Evolutionary conservation across 2,113 vertebrate genomes (phyloP).

Genomic region (Xyrauchen texanus): DNA sequence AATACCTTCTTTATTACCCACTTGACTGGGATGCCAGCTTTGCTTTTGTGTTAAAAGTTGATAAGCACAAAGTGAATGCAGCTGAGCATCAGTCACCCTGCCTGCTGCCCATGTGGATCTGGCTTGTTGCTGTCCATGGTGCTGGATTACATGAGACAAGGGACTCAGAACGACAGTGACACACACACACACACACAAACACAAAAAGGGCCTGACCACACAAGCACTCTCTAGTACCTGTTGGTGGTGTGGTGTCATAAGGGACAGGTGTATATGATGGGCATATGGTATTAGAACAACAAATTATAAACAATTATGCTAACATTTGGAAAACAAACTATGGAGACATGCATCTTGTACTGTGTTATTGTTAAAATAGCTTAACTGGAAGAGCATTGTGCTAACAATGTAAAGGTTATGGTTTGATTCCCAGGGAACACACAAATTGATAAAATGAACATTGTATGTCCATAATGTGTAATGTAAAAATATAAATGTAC

Average conservation of each 20-base stretch:
- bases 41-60: background rate
- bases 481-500: too few relatives aligned
- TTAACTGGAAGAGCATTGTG: too few relatives aligned
- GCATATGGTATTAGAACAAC: background rate
- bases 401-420: too few relatives aligned
- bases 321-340: too few relatives aligned
- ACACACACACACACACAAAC: conserved; percentile 13
- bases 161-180: background rate
- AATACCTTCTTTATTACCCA: background rate
- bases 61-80: background rate
- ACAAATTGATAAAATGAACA: too few relatives aligned
- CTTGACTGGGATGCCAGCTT: background rate
- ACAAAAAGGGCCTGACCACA: background rate
- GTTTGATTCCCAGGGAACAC: too few relatives aligned
- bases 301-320: too few relatives aligned
- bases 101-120: conserved; percentile 1
- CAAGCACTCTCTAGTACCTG: too few relatives aligned
- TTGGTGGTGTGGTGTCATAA: background rate
- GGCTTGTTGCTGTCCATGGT: background rate
- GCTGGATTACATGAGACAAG: conserved; percentile 18
- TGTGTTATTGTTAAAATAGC: too few relatives aligned
- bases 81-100: background rate
- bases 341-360: too few relatives aligned
- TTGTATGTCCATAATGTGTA: too few relatives aligned
- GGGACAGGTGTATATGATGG: background rate